These are phyloP conservation scores for Lucilia sericata DNA, from an alignment of 1,140 invertebrate genomes.

Conservation along the genomic window DNA sequence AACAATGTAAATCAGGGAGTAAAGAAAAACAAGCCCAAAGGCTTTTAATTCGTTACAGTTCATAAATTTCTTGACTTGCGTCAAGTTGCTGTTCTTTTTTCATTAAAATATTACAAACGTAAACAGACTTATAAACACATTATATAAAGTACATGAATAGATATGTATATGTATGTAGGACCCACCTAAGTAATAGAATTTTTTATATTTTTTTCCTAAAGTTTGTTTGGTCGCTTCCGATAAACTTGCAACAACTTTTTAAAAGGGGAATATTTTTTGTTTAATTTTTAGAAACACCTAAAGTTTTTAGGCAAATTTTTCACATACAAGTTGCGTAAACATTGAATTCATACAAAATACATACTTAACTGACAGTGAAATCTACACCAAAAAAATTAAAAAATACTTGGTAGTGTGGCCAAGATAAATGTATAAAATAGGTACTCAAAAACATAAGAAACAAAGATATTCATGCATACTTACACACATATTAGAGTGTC, in stretches of 20 bases:
- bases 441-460: background rate
- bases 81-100: constrained; percentile 2
- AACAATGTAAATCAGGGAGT: background rate
- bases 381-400: background rate
- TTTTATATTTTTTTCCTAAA: background rate
- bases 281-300: background rate
- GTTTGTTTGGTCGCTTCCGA: background rate
- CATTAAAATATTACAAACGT: background rate
- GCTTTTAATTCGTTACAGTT: constrained; percentile 34
- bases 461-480: background rate
- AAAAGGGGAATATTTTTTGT: background rate
- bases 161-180: background rate
- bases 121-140: background rate
- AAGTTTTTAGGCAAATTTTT: background rate
- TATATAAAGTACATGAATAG: background rate
- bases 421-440: background rate
- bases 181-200: background rate
- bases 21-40: constrained; percentile 4
- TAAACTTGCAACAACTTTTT: background rate
- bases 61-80: constrained; percentile 38
- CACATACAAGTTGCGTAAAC: background rate
- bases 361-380: constrained; percentile 5
- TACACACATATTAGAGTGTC: background rate
- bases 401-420: background rate
- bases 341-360: background rate